A percentile compares a stretch with the other conserved stretches of the same genome.
Conservation (phyloP, 2,888 invertebrate species). For the Orchesella flavescens region DNA sequence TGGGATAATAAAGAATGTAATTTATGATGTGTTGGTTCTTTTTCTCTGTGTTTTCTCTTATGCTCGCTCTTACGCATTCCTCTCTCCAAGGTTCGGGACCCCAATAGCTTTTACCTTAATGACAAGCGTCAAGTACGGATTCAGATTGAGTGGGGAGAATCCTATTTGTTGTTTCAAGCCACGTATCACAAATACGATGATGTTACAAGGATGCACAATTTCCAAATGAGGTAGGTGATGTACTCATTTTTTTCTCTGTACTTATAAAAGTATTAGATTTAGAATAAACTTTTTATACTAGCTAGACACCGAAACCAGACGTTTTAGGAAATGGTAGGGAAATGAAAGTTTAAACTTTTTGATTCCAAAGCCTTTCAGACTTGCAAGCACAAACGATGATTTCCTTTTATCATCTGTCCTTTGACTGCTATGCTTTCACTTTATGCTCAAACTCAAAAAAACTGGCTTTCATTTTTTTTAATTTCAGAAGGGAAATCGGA, state of each 20-base stretch:
- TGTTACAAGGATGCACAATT: conserved; percentile 85
- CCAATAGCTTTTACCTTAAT: conserved; percentile 82
- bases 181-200: conserved; percentile 89
- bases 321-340: neutral
- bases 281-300: too few species aligned
- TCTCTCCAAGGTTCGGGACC: conserved; percentile 77
- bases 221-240: conserved; percentile 83
- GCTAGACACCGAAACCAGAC: too few species aligned
- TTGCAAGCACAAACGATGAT: neutral
- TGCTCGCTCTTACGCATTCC: neutral
- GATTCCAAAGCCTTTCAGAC: too few species aligned
- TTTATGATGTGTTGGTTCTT: conserved; percentile 42
- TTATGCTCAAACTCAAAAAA: too few species aligned
- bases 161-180: conserved; percentile 85
- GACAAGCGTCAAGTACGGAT: conserved; percentile 83
- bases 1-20: conserved; percentile 54
- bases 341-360: neutral
- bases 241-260: neutral
- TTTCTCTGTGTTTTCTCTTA: conserved; percentile 34
- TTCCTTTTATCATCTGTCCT: neutral
- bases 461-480: conserved; percentile 11
- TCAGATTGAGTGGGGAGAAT: conserved; percentile 88
- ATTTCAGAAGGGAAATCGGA: conserved; percentile 82
- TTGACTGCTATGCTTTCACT: neutral
- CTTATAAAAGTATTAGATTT: too few species aligned